Conservation (phyloP, 2,113 vertebrate species). For the Melanerpes aurifrons region DNA sequence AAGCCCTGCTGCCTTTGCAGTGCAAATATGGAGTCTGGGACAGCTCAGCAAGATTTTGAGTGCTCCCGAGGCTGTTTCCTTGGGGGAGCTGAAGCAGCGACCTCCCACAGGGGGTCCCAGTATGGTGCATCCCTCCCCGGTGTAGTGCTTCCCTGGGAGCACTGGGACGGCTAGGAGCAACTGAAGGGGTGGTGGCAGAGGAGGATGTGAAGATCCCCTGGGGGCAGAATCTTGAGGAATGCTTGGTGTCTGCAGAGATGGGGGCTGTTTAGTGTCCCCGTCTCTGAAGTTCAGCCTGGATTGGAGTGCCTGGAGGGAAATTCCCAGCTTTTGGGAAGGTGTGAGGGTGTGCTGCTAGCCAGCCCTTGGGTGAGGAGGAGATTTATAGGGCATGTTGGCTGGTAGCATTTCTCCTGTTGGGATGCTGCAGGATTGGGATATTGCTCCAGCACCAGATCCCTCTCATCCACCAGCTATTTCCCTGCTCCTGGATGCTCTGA, state of each 20-base stretch:
- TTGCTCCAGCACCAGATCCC: rapidly evolving
- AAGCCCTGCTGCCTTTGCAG: background rate
- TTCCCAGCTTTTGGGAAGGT: background rate
- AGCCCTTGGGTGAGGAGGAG: rapidly evolving
- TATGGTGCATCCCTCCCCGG: background rate
- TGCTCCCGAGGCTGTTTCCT: background rate
- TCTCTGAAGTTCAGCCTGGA: background rate
- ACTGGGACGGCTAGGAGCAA: rapidly evolving
- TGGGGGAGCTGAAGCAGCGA: background rate
- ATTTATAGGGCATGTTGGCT: background rate
- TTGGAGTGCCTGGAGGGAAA: background rate
- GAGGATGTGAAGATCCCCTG: background rate
- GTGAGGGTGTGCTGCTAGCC: background rate
- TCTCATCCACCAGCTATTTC: background rate
- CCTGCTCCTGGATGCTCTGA: rapidly evolving
- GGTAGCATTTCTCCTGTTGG: rapidly evolving
- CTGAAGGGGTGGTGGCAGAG: rapidly evolving
- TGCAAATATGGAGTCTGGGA: background rate
- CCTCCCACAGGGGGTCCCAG: rapidly evolving
- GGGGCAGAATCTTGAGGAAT: rapidly evolving
- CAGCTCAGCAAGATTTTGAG: background rate
- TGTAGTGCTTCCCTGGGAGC: background rate
- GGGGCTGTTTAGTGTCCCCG: background rate
- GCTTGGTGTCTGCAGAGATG: background rate
- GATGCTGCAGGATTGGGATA: background rate